phyloP scores from a whole-genome alignment of 2,113 vertebrate genomes.

The Corythornis cristatus region DNA sequence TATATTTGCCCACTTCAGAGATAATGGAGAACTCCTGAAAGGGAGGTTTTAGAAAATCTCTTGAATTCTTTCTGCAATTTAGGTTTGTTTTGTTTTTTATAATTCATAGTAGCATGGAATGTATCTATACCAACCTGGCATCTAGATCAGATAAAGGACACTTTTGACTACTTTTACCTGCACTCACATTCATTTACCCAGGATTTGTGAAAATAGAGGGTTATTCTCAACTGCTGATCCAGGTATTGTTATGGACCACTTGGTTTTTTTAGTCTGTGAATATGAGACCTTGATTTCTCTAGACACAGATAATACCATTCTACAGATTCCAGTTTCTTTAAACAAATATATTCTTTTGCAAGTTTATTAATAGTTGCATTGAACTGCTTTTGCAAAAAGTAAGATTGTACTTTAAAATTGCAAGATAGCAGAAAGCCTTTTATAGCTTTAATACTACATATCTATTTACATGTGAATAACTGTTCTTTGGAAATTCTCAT shows the following conservation, averaged over 20 bases:
- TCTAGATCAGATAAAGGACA: background rate
- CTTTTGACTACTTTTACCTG: background rate
- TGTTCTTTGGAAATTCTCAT: background rate
- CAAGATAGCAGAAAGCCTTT: background rate
- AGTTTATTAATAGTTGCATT: background rate
- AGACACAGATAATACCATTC: background rate
- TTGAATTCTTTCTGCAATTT: background rate
- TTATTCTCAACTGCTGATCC: background rate
- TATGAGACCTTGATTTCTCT: background rate
- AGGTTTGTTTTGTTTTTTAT: background rate
- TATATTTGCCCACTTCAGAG: background rate
- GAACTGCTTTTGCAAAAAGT: background rate
- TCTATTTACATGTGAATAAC: background rate
- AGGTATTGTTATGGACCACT: background rate
- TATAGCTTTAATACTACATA: background rate
- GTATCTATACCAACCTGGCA: background rate
- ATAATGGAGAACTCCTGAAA: background rate
- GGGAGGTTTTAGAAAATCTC: background rate
- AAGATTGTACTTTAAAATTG: background rate
- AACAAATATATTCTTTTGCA: background rate
- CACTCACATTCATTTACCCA: background rate
- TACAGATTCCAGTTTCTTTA: background rate
- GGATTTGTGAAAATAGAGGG: background rate
- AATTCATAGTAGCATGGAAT: background rate
- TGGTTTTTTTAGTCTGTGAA: background rate